Evolutionary conservation across 2,797 vertebrate genomes (phyloP).

Genomic region (Amblyopsis hoosieri): DNA sequence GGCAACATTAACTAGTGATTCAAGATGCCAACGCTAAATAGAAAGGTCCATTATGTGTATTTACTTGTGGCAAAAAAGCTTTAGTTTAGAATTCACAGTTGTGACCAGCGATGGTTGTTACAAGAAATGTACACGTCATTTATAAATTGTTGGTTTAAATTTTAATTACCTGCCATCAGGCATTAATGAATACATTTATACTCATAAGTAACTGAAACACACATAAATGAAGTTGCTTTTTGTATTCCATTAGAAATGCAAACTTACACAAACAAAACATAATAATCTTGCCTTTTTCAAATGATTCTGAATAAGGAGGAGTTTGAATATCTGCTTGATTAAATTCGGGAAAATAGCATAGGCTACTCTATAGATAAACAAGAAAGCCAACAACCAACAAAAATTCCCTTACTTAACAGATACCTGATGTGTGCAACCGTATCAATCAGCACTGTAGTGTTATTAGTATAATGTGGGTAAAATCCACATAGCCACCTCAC

Average conservation of each 20-base stretch:
- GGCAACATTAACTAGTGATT: conserved; percentile 60
- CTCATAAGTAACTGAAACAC: conserved; percentile 1
- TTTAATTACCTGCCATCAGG: neutral
- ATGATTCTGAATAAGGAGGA: neutral
- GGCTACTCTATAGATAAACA: neutral
- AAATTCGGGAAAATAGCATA: neutral
- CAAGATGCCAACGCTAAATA: conserved; percentile 65
- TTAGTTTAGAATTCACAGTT: conserved; percentile 39
- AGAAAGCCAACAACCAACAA: neutral
- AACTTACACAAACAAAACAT: too few species aligned
- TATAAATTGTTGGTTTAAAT: neutral
- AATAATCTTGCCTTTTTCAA: neutral
- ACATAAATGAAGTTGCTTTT: too few species aligned
- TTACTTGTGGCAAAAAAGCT: conserved; percentile 63
- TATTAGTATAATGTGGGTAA: conserved; percentile 25
- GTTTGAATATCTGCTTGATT: neutral
- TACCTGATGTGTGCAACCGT: conserved; percentile 16
- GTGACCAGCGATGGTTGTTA: conserved; percentile 37
- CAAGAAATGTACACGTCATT: conserved; percentile 42
- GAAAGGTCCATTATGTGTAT: conserved; percentile 71
- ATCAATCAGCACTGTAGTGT: conserved; percentile 14
- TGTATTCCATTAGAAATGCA: too few species aligned
- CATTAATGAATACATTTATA: too few species aligned
- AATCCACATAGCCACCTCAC: conserved; percentile 21
- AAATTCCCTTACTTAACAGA: conserved; percentile 7